These are phyloP conservation scores for Labeo catla DNA, from an alignment of 2,113 vertebrate genomes.

Conservation along the genomic window DNA sequence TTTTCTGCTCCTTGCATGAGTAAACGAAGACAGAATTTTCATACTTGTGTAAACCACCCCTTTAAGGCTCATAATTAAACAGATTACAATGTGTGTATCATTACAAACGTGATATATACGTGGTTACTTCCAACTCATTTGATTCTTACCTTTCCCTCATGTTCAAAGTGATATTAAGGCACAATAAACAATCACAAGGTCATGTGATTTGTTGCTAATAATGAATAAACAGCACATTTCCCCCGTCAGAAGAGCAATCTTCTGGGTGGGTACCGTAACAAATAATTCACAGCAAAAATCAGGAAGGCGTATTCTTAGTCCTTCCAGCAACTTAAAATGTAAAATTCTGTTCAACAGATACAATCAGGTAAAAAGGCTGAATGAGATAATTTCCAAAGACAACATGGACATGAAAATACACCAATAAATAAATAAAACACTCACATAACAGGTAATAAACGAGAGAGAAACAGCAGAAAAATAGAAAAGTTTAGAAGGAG, in stretches of 20 bases:
- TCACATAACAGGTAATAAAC: constrained; percentile 48
- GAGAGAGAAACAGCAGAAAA: constrained; percentile 34
- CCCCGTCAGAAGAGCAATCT: constrained; percentile 23
- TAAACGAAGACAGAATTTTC: neutral
- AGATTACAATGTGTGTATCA: constrained; percentile 10
- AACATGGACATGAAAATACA: constrained; percentile 58
- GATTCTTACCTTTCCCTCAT: neutral
- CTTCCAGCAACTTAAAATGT: constrained; percentile 56
- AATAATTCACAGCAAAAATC: constrained; percentile 77
- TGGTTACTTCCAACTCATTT: constrained; percentile 18
- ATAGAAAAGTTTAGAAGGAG: constrained; percentile 38
- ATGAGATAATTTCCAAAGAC: constrained; percentile 71
- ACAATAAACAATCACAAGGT: constrained; percentile 6
- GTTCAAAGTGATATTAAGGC: constrained; percentile 31
- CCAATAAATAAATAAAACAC: constrained; percentile 81
- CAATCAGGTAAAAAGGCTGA: constrained; percentile 71
- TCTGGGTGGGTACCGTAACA: constrained; percentile 57
- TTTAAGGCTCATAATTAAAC: neutral
- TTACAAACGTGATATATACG: constrained; percentile 10
- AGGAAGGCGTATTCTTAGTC: constrained; percentile 61
- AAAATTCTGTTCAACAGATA: constrained; percentile 82
- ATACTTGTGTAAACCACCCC: neutral
- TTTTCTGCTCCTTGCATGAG: neutral
- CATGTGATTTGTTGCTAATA: constrained; percentile 13
- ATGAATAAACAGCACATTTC: constrained; percentile 37